These are phyloP conservation scores for Pygoscelis antarcticus DNA, from an alignment of 2,113 vertebrate genomes.

Conservation along the genomic window DNA sequence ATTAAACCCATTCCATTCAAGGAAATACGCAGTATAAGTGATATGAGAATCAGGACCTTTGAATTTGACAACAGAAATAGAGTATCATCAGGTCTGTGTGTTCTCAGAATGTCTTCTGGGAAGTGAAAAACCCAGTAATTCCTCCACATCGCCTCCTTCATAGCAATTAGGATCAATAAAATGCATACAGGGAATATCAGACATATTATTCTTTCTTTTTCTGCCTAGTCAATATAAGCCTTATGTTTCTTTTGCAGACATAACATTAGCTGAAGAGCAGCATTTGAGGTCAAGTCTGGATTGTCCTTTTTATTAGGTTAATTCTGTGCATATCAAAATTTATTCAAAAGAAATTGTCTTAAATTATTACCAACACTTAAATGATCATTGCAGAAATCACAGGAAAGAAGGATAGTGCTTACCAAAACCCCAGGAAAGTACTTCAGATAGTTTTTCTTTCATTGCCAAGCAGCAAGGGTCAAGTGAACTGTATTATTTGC, in stretches of 20 bases:
- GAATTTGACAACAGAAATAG: neutral
- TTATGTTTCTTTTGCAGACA: neutral
- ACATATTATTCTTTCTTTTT: neutral
- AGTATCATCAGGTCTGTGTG: rapidly evolving
- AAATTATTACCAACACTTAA: neutral
- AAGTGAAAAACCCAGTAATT: neutral
- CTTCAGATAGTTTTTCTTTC: slow-evolving; percentile 31
- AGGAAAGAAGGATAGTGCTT: slow-evolving; percentile 25
- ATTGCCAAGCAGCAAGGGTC: neutral
- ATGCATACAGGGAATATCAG: neutral
- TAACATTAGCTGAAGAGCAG: neutral
- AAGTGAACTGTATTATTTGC: neutral
- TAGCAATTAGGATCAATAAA: neutral
- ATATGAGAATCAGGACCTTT: neutral
- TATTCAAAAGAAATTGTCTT: neutral
- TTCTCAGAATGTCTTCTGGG: neutral
- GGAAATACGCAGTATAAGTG: neutral
- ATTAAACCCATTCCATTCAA: neutral
- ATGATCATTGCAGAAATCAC: slow-evolving; percentile 12
- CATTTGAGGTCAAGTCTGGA: neutral
- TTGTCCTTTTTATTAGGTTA: neutral
- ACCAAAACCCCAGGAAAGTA: slow-evolving; percentile 48
- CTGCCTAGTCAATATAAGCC: neutral
- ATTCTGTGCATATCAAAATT: neutral
- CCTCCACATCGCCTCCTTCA: rapidly evolving